Evolutionary conservation across 2,888 invertebrate species (phyloP).

Genomic region (Thelaira solivaga): DNA sequence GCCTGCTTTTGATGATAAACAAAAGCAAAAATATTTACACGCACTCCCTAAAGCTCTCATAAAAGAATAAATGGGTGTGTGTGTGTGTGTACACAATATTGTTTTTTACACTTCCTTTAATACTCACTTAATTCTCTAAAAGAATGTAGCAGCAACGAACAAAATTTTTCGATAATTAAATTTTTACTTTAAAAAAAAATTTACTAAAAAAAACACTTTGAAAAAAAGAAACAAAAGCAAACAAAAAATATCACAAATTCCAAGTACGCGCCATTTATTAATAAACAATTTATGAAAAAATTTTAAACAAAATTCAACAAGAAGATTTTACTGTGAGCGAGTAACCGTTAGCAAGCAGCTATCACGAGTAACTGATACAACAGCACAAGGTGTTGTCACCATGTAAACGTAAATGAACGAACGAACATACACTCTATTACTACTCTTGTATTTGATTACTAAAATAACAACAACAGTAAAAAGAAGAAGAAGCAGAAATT

Average conservation of each 20-base stretch:
- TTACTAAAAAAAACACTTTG: neutral
- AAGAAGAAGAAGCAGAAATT: too few relatives aligned
- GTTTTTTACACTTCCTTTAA: neutral
- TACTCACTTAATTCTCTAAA: conserved; percentile 32
- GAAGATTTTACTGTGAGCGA: conserved; percentile 33
- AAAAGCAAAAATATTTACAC: neutral
- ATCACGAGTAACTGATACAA: conserved; percentile 65
- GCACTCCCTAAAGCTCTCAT: neutral
- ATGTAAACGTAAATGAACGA: conserved; percentile 60
- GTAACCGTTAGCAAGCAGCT: conserved; percentile 65
- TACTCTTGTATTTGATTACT: conserved; percentile 36
- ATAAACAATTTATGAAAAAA: neutral
- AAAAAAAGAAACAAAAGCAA: neutral
- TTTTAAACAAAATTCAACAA: neutral
- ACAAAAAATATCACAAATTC: conserved; percentile 7
- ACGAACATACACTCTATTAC: conserved; percentile 33
- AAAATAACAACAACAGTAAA: neutral
- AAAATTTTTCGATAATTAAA: too few relatives aligned
- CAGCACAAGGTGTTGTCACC: conserved; percentile 63
- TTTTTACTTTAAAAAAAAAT: too few relatives aligned
- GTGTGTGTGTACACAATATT: neutral
- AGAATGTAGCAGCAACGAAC: too few relatives aligned
- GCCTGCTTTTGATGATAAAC: neutral
- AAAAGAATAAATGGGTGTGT: neutral
- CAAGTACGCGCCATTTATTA: conserved; percentile 49